Evolutionary conservation across 2,888 invertebrate species (phyloP).

Genomic region (Conchocele bisecta): DNA sequence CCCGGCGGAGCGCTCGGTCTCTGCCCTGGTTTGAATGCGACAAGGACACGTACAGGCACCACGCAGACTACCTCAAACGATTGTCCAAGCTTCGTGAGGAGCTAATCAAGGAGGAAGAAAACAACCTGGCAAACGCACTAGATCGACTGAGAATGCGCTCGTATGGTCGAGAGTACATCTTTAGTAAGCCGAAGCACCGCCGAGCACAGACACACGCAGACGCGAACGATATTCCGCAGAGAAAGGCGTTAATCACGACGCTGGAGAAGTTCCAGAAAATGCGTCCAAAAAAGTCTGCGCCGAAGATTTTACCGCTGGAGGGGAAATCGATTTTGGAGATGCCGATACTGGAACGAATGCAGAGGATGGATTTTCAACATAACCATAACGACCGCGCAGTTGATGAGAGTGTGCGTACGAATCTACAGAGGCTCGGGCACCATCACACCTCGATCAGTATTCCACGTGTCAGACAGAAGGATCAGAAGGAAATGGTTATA

Average conservation of each 20-base stretch:
- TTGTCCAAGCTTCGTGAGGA: slow-evolving; percentile 71
- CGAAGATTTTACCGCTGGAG: slow-evolving; percentile 67
- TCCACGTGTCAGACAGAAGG: slow-evolving; percentile 64
- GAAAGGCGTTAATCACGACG: slow-evolving; percentile 64
- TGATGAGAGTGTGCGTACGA: slow-evolving; percentile 66
- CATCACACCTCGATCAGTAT: slow-evolving; percentile 67
- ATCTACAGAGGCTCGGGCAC: slow-evolving; percentile 63
- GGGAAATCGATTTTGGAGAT: slow-evolving; percentile 71
- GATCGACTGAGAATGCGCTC: slow-evolving; percentile 70
- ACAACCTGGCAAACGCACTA: slow-evolving; percentile 68
- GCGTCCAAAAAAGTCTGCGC: slow-evolving; percentile 64
- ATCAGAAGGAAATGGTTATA: slow-evolving; percentile 49
- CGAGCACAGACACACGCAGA: slow-evolving; percentile 55
- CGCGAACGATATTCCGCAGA: slow-evolving; percentile 37
- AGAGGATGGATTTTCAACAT: slow-evolving; percentile 2
- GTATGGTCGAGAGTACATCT: slow-evolving; percentile 52
- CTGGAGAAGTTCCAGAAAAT: slow-evolving; percentile 70
- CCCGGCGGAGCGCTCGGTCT: slow-evolving; percentile 51
- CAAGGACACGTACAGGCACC: slow-evolving; percentile 59
- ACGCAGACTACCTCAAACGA: slow-evolving; percentile 71
- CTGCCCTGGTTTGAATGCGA: slow-evolving; percentile 64
- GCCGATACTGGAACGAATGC: slow-evolving; percentile 18
- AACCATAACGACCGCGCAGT: slow-evolving; percentile 39
- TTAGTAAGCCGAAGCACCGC: slow-evolving; percentile 52
- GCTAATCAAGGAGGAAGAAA: slow-evolving; percentile 71